Base-by-base conservation (phyloP, 2,797 vertebrate species). In the Lycodopsis pacificus region DNA sequence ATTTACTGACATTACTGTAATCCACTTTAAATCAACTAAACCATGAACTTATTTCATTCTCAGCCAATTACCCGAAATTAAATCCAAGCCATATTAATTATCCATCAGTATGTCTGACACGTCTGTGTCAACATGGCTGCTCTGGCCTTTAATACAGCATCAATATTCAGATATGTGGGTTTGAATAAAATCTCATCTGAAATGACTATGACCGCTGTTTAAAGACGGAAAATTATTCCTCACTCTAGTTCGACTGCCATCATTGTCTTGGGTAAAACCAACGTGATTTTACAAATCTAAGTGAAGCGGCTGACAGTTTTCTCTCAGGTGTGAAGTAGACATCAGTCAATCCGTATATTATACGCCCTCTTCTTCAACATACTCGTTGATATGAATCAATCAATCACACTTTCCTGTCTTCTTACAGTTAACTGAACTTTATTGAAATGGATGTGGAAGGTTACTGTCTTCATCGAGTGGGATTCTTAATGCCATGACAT, bases 271-370 rank as follows among this genome's bases (percentile, higher is more conserved):
- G 63, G 81, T 83, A 91, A 89, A 34, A 80, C 22, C 40, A 22
- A 44, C 74, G 89, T 92, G 80, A 93, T 94, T 93, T 92, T 93
- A 76, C 72, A 70, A 73, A 84, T 77, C 34, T 13, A 65, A 54
- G 64, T 71, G 63, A 77, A 49, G 76, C 36, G 42, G 72, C 67
- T 79, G 84, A 81, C 77, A 54, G 72, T 71, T 88, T 74, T 86
- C 75, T 80, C 75, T 82, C 71, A 80, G 65, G 66, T 80, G 73
- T 84, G 66, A 88, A 88, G 87, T 66, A 76, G 84, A 85, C 79
- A 79, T 92, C 77, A 32, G 76, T 82, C 73, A 66, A 80, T 75
- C 70, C 19, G 62, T 54, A 38, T 42, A 48, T 80, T 53, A 70
- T 44, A 66, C 32, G 0, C 2, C n/a, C 30, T 48, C 56, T 20